Evolutionary conservation across 2,797 vertebrate species (phyloP), one percentile per base, ranked within the genome.

Genomic region (Cirrhinus molitorella): DNA sequence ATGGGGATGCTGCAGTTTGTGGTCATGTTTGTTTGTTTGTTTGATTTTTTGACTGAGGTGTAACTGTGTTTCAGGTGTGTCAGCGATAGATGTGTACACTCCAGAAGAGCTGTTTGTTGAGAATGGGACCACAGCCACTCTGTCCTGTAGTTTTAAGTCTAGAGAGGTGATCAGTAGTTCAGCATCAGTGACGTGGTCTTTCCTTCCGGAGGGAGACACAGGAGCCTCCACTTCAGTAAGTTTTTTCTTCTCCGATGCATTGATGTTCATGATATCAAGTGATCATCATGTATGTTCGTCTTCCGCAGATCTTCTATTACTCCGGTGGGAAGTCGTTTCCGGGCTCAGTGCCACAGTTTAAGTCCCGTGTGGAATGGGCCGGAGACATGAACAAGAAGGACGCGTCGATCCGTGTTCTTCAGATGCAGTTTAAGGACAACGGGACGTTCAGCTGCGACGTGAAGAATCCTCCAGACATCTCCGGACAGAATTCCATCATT

Each of bases 311-410:
- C 91, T 97, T 96, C 90, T 94, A 97, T 92, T 97, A 95, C 85
- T 88, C 87, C 3, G 90, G 90, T 28, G 97, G 96, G 21, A 95
- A 89, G 66, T 88, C 84, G 3, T 98, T 94, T 86, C 91, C 87
- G 0, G 95, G 73, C 1, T 80, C 81, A 0, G 71, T 68, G 16
- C 84, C 89, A 14, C 94, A 94, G 49, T 99, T 98, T 90, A 96
- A 96, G 88, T 94, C 94, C 63, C 91, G 97, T n/a, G 90, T 97
- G 67, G 92, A 92, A 77, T 99, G 97, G 92, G 94, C 95, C 5
- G 97, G 98, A 80, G 96, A 99, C 90, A 93, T 99, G 53, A 97
- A 97, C 93, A 98, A 96, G 91, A 96, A 94, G 87, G 97, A 99
- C 66, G 97, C 93, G 0, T 99, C 98, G 0, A 97, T 99, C 90